Evolutionary conservation across 2,888 invertebrate species (phyloP), one percentile per base, ranked within the genome.

Genomic region (Ectemnius cavifrons): DNA sequence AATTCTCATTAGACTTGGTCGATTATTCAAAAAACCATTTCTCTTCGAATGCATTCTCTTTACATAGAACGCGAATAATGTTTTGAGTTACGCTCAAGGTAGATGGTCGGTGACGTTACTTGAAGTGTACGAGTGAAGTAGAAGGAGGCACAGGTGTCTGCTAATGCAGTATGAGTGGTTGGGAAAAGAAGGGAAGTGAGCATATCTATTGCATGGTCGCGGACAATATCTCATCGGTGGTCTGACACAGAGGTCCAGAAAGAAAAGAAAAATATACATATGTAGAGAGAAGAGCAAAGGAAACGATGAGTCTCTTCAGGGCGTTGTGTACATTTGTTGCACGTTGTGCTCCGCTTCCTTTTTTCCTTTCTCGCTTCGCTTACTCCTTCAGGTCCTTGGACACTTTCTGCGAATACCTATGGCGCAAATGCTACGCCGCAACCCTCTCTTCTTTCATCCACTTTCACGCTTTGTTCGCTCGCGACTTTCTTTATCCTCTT

Each of bases 161-260:
- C 37, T 37, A 37, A 37, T 37, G 37, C 8, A 37, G 37, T 8
- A 37, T 11, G 37, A 37, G 37, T 37, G 37, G 8, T 8, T 11
- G 37, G 5, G 37, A 11, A 37, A 37, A 37, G 37, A 37, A 11
- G 37, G 6, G 5, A 37, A 37, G 37, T 37, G 8, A 37, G 37
- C 37, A 37, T 63, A 78, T 78, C 73, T 64, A 60, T 81, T 75
- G 70, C 71, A 52, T 60, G n/a, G 61, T 27, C 23, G 60, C 14
- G 45, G 59, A 68, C 65, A 46, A 80, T 81, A 79, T 80, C 71
- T 81, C 82, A 81, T 81, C 72, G 71, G 63, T 49, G 68, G 27
- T 8, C 52, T 16, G 52, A 46, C 23, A 18, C 23, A n/a, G 57
- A 63, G 23, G 16, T 62, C 57, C n/a, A 20, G 56, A 59, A 47